Evolutionary conservation across 2,113 vertebrate species (phyloP).

Genomic region (Aix galericulata): DNA sequence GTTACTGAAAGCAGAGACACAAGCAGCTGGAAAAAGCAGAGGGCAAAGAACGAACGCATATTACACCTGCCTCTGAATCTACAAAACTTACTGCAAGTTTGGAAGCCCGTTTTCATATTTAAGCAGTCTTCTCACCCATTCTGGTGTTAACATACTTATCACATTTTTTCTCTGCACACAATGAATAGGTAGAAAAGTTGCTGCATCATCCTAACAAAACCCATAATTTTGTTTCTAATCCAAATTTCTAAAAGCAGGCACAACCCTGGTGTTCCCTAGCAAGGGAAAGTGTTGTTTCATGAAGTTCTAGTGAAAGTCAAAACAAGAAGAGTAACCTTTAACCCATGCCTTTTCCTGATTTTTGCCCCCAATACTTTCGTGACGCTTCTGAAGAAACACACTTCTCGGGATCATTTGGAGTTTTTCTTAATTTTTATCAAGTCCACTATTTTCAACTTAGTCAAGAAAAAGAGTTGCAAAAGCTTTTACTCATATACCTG

Average conservation of each 20-base stretch:
- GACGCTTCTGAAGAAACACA: conserved; percentile 45
- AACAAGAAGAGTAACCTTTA: conserved; percentile 50
- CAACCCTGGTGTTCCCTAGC: not conserved
- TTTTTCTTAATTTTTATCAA: conserved; percentile 59
- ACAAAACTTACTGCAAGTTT: not conserved
- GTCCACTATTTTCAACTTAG: conserved; percentile 33
- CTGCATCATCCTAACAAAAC: not conserved
- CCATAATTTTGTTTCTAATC: not conserved
- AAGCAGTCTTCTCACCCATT: not conserved
- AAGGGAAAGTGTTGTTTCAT: not conserved
- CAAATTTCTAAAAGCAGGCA: not conserved
- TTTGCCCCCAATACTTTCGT: not conserved
- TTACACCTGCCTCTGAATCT: not conserved
- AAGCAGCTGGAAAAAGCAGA: not conserved
- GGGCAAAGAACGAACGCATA: not conserved
- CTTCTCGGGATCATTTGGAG: conserved; percentile 43
- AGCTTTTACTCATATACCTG: conserved; percentile 61
- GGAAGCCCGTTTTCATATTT: not conserved
- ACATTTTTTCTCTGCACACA: not conserved
- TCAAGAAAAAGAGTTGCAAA: conserved; percentile 59
- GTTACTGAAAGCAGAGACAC: not conserved
- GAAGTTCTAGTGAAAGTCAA: not conserved
- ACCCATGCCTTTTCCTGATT: conserved; percentile 33
- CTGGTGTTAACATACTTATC: not conserved
- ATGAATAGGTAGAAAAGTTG: not conserved